Evolutionary conservation across 35 echinoderm and acorn worm genomes (phyloP), one percentile per base, ranked within the genome.

Genomic region (Apostichopus californicus): DNA sequence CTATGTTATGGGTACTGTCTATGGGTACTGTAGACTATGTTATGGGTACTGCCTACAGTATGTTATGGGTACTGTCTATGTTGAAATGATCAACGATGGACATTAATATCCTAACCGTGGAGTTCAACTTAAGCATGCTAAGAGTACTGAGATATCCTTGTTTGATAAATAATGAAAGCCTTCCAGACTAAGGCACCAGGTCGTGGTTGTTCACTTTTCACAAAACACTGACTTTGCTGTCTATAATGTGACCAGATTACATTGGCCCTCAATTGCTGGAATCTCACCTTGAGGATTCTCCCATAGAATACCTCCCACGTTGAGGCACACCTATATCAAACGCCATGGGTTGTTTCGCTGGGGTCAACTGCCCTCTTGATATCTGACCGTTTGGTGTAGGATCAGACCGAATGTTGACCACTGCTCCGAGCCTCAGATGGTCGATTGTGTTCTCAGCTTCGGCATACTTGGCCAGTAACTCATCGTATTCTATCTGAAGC

Each of bases 371-470:
- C 6, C 84, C 91, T 55, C 61, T 64, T 11, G 72, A 46, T 14
- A 86, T 87, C 20, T 94, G 94, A 54, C 94, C 91, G 58, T 25
- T 89, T 1, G 88, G 92, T 57, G 93, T 91, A 18, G 64, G 78
- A 91, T 95, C 93, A n/a, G 91, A 93, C 5, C 92, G 92, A 15
- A 99, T 64, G 86, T 93, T 99, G 6, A 99, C 97, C 87, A 91
- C 95, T 56, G 97, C 97, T 3, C 97, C 97, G 14, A 99, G 83
- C 21, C 93, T 87, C 46, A 99, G 57, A 55, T 93, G 93, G 84
- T 99, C 97, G 73, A 99, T 99, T 17, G 97, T 99, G 34, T 96
- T 96, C 86, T 99, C 97, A 18, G 97, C 97, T 24, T 91, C 95
- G 4, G 97, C 97, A 92, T 96, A 96, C 79, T 99, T 99, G n/a